Conservation (phyloP, 2,113 vertebrate species). For the Zosterops hypoxanthus region DNA sequence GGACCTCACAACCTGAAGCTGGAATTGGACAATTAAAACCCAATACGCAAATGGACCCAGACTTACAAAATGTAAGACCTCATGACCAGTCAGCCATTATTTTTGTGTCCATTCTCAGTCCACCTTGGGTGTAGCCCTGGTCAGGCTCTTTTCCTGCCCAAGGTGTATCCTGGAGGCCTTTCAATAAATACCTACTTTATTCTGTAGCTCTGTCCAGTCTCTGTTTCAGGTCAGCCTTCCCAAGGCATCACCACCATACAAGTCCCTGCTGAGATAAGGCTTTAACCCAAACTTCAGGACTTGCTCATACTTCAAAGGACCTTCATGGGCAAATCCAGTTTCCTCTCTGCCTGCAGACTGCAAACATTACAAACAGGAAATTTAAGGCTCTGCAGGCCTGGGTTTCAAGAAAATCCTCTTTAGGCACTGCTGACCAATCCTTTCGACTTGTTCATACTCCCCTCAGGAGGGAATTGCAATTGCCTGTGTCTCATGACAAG, state of each 20-base stretch:
- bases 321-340: neutral
- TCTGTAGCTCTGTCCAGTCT: neutral
- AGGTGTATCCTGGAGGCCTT: neutral
- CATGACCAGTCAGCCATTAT: rapidly evolving
- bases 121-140: neutral
- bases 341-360: neutral
- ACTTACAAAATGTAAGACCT: neutral
- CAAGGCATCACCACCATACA: neutral
- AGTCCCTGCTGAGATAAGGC: neutral
- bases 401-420: neutral
- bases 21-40: neutral
- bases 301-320: neutral
- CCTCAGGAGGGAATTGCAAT: neutral
- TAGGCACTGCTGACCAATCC: neutral
- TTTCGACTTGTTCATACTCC: neutral
- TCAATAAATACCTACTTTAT: neutral
- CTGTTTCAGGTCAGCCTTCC: neutral
- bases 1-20: neutral
- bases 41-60: neutral
- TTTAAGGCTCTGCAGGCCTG: neutral
- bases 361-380: neutral
- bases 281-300: neutral
- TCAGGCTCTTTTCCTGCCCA: neutral
- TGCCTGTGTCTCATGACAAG: neutral
- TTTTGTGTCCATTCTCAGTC: neutral